Base-by-base conservation (phyloP, 2,113 vertebrate genomes). In the Apodemus sylvaticus region DNA sequence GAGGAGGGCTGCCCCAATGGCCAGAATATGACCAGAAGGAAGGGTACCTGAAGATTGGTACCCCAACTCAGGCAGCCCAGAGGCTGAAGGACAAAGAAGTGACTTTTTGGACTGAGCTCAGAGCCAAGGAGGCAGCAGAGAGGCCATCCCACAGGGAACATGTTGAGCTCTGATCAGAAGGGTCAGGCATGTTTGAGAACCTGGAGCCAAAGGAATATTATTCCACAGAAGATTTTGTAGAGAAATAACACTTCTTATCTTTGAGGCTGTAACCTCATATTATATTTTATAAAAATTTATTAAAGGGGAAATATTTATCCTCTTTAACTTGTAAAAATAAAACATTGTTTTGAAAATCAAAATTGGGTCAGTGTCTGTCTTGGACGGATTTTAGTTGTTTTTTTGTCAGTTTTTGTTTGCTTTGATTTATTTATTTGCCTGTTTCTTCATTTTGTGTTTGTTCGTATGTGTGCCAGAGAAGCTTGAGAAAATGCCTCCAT, bases 71-170 rank as follows among this genome's bases (percentile, higher is more conserved):
- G 85, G 91, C 51, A 6, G 91, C 82, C 8, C n/a, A 89, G 70
- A 97, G 92, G 71, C 87, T 96, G 64, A 98, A 97, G 86, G 83
- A 96, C 4, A 45, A 98, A 34, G 94, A 95, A 55, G 93, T 97
- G 24, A 39, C 13, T 48, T 98, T 98, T 94, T 98, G 97, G 97
- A 93, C 93, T 0, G 64, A 97, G 12, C 86, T 85, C 4, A 26
- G 90, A 53, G 29, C 90, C 82, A 85, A 70, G 68, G 10, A 90
- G 24, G 4, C 79, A 10, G 31, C 71, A 3, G 39, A 83, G 77
- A 86, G 7, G 1, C 1, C 55, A 11, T 7, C 20, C 1, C 71
- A 51, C 10, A 31, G 13, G n/a, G 55, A 94, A 1, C 17, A 87
- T 26, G 0, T 9, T 0, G 97, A 98, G 48, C 90, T 98, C 17